Percentiles rank a stretch among this genome's conserved stretches.
phyloP scores from a whole-genome alignment of 1,140 invertebrate genomes.

The Mercenaria mercenaria region DNA sequence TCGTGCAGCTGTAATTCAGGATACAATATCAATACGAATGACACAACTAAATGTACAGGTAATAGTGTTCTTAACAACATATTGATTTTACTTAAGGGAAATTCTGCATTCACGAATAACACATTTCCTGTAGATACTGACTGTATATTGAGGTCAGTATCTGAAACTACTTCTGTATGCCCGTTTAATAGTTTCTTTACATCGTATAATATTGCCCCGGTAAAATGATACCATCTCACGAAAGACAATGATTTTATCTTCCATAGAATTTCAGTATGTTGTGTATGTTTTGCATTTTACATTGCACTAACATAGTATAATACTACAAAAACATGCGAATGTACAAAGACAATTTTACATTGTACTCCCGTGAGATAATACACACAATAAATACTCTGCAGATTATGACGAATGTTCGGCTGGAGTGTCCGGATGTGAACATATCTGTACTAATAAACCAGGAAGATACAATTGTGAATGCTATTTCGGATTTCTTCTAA shows the following conservation, averaged over 20 bases:
- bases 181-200: too few species aligned
- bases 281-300: too few species aligned
- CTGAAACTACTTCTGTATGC: neutral
- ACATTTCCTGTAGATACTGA: neutral
- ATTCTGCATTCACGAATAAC: neutral
- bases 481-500: constrained; percentile 4
- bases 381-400: neutral
- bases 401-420: constrained; percentile 39
- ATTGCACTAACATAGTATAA: too few species aligned
- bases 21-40: neutral
- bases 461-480: constrained; percentile 43
- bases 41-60: neutral
- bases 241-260: too few species aligned
- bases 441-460: neutral
- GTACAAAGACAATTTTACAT: neutral
- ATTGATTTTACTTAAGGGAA: neutral
- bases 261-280: too few species aligned
- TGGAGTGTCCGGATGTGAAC: constrained; percentile 25
- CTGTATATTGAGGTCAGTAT: neutral
- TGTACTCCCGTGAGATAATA: neutral
- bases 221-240: too few species aligned
- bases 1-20: constrained; percentile 63
- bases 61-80: neutral
- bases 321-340: too few species aligned
- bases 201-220: too few species aligned